A percentile compares a stretch with the other conserved stretches of the same genome.
Evolutionary conservation across 2,113 vertebrate species (phyloP).

Genomic region (Oryzias curvinotus): DNA sequence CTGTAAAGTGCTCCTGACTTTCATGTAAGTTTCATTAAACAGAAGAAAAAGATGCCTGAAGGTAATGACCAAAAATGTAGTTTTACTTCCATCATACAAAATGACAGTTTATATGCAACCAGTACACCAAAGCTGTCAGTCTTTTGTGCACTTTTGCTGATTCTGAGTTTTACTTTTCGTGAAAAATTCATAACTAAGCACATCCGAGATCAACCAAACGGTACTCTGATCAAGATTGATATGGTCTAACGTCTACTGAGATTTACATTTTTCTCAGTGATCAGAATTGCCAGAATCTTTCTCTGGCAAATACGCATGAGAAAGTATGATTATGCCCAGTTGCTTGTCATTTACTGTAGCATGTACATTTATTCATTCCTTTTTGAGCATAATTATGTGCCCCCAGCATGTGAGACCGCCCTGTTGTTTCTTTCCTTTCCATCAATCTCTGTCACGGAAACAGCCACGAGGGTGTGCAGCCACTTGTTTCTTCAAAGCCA

Average conservation of each 20-base stretch:
- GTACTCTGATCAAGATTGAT: background rate
- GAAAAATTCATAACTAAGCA: background rate
- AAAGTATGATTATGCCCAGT: background rate
- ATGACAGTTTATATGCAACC: background rate
- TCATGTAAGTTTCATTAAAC: slow-evolving; percentile 46
- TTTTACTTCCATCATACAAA: background rate
- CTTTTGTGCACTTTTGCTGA: background rate
- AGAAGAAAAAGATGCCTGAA: slow-evolving; percentile 28
- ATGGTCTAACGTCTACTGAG: background rate
- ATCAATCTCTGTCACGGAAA: background rate
- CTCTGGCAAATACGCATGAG: background rate
- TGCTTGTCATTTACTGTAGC: background rate
- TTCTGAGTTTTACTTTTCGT: background rate
- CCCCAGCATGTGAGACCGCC: background rate
- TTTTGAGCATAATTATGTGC: background rate
- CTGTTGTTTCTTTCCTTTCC: background rate
- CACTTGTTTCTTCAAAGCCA: background rate
- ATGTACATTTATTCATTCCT: background rate
- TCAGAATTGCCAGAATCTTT: background rate
- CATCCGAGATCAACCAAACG: background rate
- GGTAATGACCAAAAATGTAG: slow-evolving; percentile 10
- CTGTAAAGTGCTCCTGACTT: slow-evolving; percentile 54
- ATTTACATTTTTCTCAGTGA: background rate
- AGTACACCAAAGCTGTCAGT: background rate
- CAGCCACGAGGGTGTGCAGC: background rate